Conservation (phyloP, 2,113 vertebrate species). For the Progne subis region DNA sequence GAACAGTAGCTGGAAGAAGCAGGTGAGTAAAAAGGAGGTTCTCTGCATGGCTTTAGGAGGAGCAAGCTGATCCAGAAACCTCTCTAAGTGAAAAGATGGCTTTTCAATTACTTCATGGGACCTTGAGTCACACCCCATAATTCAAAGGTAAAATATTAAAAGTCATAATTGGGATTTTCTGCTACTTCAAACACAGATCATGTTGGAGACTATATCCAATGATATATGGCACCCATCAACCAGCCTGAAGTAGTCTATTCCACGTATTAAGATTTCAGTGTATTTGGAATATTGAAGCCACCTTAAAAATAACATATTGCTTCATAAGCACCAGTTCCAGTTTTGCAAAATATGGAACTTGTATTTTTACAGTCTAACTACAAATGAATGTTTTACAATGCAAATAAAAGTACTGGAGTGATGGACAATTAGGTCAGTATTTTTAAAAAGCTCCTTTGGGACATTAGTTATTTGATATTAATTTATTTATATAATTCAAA, state of each 20-base stretch:
- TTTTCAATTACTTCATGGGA: not conserved
- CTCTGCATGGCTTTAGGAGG: not conserved
- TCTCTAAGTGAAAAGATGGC: not conserved
- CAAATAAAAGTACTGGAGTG: not conserved
- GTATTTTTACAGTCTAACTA: not conserved
- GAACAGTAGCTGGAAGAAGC: conserved; percentile 73
- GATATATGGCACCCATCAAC: not conserved
- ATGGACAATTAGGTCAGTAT: not conserved
- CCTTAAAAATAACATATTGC: not conserved
- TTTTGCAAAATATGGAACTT: not conserved
- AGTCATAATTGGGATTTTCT: not conserved
- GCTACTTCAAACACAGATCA: not conserved
- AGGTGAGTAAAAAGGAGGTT: conserved; percentile 64
- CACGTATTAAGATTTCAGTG: not conserved
- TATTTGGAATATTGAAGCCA: not conserved
- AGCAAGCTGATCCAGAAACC: not conserved
- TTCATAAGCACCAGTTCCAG: not conserved
- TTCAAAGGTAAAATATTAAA: not conserved
- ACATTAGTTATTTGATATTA: not conserved
- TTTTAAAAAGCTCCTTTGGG: not conserved
- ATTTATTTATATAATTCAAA: not conserved
- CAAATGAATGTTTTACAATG: not conserved
- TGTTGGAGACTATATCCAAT: not conserved
- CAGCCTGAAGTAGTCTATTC: not conserved
- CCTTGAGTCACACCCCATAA: not conserved